Evolutionary conservation across 2,113 vertebrate genomes (phyloP).

Genomic region (Chascanopsetta lugubris): DNA sequence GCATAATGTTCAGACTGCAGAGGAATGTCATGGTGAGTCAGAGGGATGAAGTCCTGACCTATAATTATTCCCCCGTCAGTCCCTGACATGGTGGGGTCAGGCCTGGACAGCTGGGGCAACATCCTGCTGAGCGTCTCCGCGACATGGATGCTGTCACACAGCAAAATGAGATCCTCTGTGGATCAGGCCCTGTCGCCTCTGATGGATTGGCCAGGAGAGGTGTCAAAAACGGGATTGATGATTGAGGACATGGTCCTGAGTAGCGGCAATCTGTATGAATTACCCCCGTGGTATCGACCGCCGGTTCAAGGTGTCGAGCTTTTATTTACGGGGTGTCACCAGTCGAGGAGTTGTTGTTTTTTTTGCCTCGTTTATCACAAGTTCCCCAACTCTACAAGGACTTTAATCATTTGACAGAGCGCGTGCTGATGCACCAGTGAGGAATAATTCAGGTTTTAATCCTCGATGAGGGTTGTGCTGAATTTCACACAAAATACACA

Average conservation of each 20-base stretch:
- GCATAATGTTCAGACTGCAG: conserved; percentile 68
- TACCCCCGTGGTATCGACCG: conserved; percentile 41
- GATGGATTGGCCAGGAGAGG: conserved; percentile 66
- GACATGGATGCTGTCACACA: conserved; percentile 71
- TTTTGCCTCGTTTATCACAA: conserved; percentile 26
- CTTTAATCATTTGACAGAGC: conserved; percentile 40
- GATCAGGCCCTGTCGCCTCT: conserved; percentile 55
- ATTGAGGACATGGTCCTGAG: conserved; percentile 62
- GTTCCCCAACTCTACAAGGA: conserved; percentile 9
- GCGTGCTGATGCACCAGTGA: not conserved
- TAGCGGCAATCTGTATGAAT: conserved; percentile 71
- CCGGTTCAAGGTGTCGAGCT: conserved; percentile 49
- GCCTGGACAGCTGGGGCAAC: conserved; percentile 82
- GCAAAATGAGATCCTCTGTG: conserved; percentile 74
- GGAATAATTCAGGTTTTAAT: conserved; percentile 46
- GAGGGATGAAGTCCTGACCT: conserved; percentile 79
- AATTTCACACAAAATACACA: conserved; percentile 9
- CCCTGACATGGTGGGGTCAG: conserved; percentile 78
- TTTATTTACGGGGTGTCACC: conserved; percentile 59
- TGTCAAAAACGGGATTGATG: conserved; percentile 66
- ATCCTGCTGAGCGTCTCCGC: conserved; percentile 73
- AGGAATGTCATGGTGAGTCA: conserved; percentile 77
- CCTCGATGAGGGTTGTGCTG: conserved; percentile 28
- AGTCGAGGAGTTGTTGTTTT: not conserved
- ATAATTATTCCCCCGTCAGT: conserved; percentile 82